Evolutionary conservation across 1,140 invertebrate species (phyloP), one percentile per base, ranked within the genome.

Genomic region (Cardiocondyla obscurior): DNA sequence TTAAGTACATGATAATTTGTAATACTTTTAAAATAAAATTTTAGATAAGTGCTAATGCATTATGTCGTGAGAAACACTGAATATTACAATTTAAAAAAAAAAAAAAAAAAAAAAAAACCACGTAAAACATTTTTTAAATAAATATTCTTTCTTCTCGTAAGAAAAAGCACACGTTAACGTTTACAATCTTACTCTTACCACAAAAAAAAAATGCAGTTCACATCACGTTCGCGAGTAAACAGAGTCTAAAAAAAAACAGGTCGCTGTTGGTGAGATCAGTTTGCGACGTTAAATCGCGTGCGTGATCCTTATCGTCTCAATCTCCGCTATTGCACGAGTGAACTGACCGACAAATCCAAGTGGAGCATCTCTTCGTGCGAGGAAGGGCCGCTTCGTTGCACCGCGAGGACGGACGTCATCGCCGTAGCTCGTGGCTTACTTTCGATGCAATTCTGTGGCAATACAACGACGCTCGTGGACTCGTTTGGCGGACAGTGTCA

Each of bases 271-370:
- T 30, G 30, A 72, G 49, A 39, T 25, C 19, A 22, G 22, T 22
- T 8, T 19, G 72, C 16, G 8, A 60, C 12, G 62, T 74, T 62
- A 62, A 46, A 33, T 62, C 55, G 22, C n/a, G 28, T 33, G 46
- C 19, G n/a, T 30, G 72, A 64, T 49, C n/a, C 19, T 64, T 76
- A 76, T 76, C 39, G 42, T 72, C 19, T 72, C 49, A 55, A 55
- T 72, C 30, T 19, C 22, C 22, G 3, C 12, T 58, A 58, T 58
- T 4, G n/a, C 4, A 14, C n/a, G 3, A 60, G 25, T 57, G 16
- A 19, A 57, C 53, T 73, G 57, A 36, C 39, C 39, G n/a, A 73
- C 22, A 30, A 42, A 28, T 58, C 6, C 10, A 44, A 42, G 39
- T 16, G 2, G 22, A 33, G 25, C 58, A 5, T 64, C 57, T 76